Conservation (phyloP, 2,113 vertebrate species). For the Microcebus murinus region DNA sequence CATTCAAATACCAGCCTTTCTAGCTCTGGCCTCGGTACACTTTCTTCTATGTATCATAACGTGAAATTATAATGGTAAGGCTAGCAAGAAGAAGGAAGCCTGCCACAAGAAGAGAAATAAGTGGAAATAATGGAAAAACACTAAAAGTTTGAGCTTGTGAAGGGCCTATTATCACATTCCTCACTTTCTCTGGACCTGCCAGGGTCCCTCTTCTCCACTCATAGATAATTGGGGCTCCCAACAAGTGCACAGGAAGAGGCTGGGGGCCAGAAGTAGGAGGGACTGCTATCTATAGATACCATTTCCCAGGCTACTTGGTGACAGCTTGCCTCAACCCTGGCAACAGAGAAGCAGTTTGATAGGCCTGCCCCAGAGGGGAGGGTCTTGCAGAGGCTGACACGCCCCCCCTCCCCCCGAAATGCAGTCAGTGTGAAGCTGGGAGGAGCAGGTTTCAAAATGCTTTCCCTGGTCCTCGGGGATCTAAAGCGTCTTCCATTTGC, state of each 20-base stretch:
- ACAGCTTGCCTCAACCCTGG: constrained; percentile 47
- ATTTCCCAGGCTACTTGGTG: constrained; percentile 23
- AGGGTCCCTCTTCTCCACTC: not conserved
- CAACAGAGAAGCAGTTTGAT: constrained; percentile 42
- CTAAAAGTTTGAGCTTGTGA: not conserved
- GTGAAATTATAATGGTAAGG: not conserved
- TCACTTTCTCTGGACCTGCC: constrained; percentile 45
- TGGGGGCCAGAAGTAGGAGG: constrained; percentile 16
- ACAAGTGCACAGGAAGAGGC: not conserved
- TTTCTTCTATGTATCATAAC: accelerated
- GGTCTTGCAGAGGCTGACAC: not conserved
- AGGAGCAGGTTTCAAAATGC: constrained; percentile 17
- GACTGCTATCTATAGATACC: constrained; percentile 68
- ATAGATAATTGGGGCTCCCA: constrained; percentile 48
- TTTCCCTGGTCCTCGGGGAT: not conserved
- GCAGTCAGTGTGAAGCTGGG: not conserved
- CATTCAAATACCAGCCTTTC: not conserved
- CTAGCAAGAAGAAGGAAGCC: not conserved
- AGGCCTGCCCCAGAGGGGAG: not conserved
- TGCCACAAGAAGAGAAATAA: not conserved
- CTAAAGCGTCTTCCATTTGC: constrained; percentile 26
- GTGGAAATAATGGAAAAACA: constrained; percentile 61
- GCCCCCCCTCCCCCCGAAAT: not conserved
- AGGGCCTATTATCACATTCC: constrained; percentile 59
- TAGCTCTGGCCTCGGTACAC: not conserved